Evolutionary conservation across 2,797 vertebrate species (phyloP), one percentile per base, ranked within the genome.

Genomic region (Anolis apletophallus): DNA sequence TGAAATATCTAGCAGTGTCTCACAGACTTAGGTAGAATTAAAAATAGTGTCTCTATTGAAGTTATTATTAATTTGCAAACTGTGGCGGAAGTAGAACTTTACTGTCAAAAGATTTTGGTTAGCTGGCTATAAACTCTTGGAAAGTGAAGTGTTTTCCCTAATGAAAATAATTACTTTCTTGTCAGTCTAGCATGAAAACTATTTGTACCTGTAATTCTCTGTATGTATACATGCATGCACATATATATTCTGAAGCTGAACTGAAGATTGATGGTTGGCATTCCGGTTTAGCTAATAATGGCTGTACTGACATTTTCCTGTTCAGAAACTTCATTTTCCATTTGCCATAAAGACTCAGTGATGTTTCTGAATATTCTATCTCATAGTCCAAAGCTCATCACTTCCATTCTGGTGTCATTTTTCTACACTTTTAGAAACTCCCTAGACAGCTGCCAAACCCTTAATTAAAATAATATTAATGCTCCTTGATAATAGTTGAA

Each of bases 191-290:
- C 13, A 64, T 88, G 74, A 85, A 88, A 88, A 72, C 88, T 86
- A 92, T 95, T 92, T 88, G 74, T 90, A 91, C 89, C 81, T 92
- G 89, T 92, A 91, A 89, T n/a, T 5, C 10, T 80, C 80, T 34
- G 50, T 59, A 50, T 32, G 32, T 21, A 5, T n/a, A 16, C 16
- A 19, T 23, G 11, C 9, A 16, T n/a, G 11, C 23, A 4, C 9
- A 1, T 23, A 34, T 32, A 36, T 77, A 59, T 81, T 81, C 21
- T 90, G 68, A 12, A 80, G 85, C 55, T 83, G 77, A 89, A 80
- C 52, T 54, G n/a, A 85, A 76, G 61, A 69, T 34, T 71, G 72
- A 61, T 57, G 61, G 73, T 69, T 85, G 61, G 36, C 72, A 61
- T n/a, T 61, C 61, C 40, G 77, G n/a, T 29, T 34, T 85, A 68